These are phyloP conservation scores for Drosophila bipectinata DNA, from an alignment of 1,140 invertebrate genomes.

Conservation along the genomic window DNA sequence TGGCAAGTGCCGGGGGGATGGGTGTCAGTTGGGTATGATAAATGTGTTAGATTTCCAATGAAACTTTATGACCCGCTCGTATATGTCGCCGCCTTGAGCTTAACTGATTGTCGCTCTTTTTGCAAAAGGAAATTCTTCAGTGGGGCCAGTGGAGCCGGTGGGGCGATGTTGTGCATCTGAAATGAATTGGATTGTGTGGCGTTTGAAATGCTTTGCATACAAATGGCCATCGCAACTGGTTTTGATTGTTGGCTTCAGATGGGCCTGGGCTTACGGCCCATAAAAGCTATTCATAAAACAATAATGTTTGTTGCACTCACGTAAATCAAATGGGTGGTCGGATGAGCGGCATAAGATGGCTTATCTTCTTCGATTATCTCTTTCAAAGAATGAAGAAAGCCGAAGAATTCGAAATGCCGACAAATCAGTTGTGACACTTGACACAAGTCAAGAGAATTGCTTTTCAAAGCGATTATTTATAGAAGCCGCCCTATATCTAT, in stretches of 20 bases:
- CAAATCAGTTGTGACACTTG: constrained; percentile 57
- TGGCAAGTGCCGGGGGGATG: constrained; percentile 24
- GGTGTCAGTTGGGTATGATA: constrained; percentile 54
- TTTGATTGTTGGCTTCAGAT: constrained; percentile 41
- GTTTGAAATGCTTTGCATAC: constrained; percentile 74
- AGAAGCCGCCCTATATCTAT: constrained; percentile 13
- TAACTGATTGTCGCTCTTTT: constrained; percentile 49
- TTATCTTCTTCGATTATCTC: neutral
- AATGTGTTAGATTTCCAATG: constrained; percentile 81
- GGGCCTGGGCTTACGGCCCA: constrained; percentile 11
- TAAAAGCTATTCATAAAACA: constrained; percentile 24
- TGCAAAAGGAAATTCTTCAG: constrained; percentile 44
- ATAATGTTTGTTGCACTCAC: constrained; percentile 30
- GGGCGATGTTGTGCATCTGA: constrained; percentile 40
- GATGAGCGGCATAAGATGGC: neutral
- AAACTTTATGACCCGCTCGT: constrained; percentile 60
- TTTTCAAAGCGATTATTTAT: constrained; percentile 27
- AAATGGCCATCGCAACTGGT: constrained; percentile 32
- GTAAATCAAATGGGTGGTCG: constrained; percentile 35
- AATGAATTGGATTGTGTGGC: constrained; percentile 45
- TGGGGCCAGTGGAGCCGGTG: neutral
- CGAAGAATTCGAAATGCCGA: constrained; percentile 20
- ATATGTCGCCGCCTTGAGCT: constrained; percentile 48
- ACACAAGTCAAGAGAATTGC: constrained; percentile 40
- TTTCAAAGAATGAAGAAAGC: constrained; percentile 8